phyloP scores from a whole-genome alignment of 2,888 invertebrate genomes.

The Ganaspis brasiliensis region DNA sequence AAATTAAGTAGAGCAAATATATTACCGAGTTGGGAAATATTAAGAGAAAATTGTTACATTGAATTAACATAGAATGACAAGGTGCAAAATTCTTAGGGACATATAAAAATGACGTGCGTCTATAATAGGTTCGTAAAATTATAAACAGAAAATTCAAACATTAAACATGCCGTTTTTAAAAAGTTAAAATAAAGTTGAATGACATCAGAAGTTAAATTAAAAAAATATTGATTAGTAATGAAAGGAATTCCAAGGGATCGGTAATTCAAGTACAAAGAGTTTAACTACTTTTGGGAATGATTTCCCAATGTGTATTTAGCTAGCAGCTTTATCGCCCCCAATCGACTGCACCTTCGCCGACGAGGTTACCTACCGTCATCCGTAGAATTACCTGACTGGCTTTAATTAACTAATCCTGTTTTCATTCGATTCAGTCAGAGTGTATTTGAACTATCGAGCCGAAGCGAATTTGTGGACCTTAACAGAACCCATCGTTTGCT shows the following conservation, averaged over 20 bases:
- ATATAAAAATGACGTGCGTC: too few relatives aligned
- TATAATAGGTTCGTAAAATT: too few relatives aligned
- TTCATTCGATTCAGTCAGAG: constrained; percentile 59
- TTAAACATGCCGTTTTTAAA: too few relatives aligned
- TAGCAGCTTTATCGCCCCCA: neutral
- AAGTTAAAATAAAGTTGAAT: too few relatives aligned
- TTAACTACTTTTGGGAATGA: neutral
- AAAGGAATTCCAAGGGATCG: too few relatives aligned
- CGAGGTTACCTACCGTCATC: constrained; percentile 48
- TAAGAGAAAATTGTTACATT: too few relatives aligned
- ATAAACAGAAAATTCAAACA: too few relatives aligned
- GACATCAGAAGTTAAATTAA: too few relatives aligned
- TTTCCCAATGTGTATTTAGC: neutral
- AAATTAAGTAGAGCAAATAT: too few relatives aligned
- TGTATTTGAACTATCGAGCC: constrained; percentile 46
- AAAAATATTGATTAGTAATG: too few relatives aligned
- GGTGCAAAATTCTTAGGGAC: neutral
- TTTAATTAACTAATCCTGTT: constrained; percentile 70
- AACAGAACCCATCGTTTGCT: constrained; percentile 62
- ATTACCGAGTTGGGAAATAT: neutral
- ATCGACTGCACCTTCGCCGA: neutral
- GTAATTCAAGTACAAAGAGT: neutral
- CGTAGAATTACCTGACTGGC: constrained; percentile 59
- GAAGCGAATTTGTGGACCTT: constrained; percentile 47
- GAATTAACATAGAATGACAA: too few relatives aligned